Conservation (phyloP, 2,797 vertebrate genomes). For the Dendrocincla tyrannina region DNA sequence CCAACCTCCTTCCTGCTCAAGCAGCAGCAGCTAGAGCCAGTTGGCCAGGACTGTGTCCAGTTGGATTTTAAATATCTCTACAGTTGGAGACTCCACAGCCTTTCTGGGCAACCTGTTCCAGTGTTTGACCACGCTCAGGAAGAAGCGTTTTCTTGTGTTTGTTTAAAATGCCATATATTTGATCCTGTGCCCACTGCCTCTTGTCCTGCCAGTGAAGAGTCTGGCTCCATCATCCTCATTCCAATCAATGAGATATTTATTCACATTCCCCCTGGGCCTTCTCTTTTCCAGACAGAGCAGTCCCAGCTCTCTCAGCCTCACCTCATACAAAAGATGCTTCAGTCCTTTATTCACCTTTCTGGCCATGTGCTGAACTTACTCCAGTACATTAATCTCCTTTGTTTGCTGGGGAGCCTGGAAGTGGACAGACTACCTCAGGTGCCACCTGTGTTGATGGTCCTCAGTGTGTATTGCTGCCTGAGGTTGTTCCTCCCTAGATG, state of each 20-base stretch:
- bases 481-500: not conserved
- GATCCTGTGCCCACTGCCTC: not conserved
- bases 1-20: not conserved
- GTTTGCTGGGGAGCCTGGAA: not conserved
- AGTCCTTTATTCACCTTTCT: not conserved
- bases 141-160: not conserved
- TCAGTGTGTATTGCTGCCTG: not conserved
- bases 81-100: not conserved
- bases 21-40: not conserved
- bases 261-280: not conserved
- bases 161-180: not conserved
- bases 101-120: not conserved
- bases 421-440: not conserved
- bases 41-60: not conserved
- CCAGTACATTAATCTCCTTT: not conserved
- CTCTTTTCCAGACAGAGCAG: not conserved
- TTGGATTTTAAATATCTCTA: not conserved
- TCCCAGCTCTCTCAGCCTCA: not conserved
- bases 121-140: not conserved
- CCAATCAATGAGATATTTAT: not conserved
- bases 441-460: not conserved
- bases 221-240: not conserved
- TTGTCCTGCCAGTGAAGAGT: not conserved
- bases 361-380: not conserved
- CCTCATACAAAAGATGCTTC: not conserved